phyloP scores from a whole-genome alignment of 2,888 invertebrate species.

The Carterocephalus palaemon region DNA sequence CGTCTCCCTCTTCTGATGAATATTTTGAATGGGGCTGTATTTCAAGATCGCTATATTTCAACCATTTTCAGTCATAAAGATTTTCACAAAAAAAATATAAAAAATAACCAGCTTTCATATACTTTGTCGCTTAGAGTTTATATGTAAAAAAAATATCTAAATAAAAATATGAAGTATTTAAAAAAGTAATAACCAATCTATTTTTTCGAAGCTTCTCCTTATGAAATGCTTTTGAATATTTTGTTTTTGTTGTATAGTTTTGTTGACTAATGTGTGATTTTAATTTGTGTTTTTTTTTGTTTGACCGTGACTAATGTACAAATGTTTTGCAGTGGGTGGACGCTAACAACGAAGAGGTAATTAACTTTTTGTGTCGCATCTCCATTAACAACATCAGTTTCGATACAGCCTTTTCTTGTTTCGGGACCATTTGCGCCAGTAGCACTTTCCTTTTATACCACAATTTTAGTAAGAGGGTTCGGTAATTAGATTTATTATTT shows the following conservation, averaged over 20 bases:
- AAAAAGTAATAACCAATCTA: slow-evolving; percentile 41
- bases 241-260: slow-evolving; percentile 19
- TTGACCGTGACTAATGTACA: slow-evolving; percentile 65
- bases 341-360: slow-evolving; percentile 84
- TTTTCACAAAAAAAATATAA: slow-evolving; percentile 11
- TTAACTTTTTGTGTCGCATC: slow-evolving; percentile 39
- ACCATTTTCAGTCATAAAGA: too few relatives aligned
- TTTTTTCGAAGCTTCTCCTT: slow-evolving; percentile 52
- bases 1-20: too few relatives aligned
- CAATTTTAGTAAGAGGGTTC: not conserved
- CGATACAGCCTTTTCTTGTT: slow-evolving; percentile 16
- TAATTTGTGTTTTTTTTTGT: slow-evolving; percentile 39
- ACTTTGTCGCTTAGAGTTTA: slow-evolving; percentile 48
- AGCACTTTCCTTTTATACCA: slow-evolving; percentile 2
- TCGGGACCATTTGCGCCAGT: slow-evolving; percentile 22
- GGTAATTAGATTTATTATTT: too few relatives aligned
- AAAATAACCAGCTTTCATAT: slow-evolving; percentile 25
- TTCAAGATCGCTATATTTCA: too few relatives aligned
- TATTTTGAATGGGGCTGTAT: too few relatives aligned
- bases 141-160: slow-evolving; percentile 40
- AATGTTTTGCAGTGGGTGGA: slow-evolving; percentile 83
- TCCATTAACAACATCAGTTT: slow-evolving; percentile 24
- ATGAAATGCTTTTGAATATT: slow-evolving; percentile 70
- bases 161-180: slow-evolving; percentile 37
- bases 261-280: slow-evolving; percentile 28